These are phyloP conservation scores for Adelognathus sp. DNA, from an alignment of 2,888 invertebrate species.

Conservation along the genomic window DNA sequence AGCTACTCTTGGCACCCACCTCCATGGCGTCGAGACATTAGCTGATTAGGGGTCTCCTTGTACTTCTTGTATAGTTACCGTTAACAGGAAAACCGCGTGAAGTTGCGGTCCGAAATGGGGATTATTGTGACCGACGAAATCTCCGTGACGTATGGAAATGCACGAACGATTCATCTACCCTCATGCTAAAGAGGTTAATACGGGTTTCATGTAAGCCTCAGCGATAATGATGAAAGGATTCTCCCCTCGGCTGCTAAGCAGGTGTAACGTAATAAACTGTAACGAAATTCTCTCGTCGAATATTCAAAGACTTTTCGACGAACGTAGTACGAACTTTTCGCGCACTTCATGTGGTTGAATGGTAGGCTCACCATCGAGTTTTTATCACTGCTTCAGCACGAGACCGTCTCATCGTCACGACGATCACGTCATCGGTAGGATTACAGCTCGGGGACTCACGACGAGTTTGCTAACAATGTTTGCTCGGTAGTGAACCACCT, in stretches of 20 bases:
- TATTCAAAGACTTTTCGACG: neutral
- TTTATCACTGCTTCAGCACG: neutral
- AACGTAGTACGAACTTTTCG: neutral
- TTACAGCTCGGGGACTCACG: slow-evolving; percentile 48
- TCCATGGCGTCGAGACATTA: slow-evolving; percentile 51
- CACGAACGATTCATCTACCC: neutral
- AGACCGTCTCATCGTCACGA: neutral
- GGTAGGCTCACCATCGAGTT: neutral
- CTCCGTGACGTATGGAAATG: neutral
- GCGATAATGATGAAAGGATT: slow-evolving; percentile 3
- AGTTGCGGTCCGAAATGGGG: neutral
- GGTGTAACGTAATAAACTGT: neutral
- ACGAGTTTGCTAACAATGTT: slow-evolving; percentile 63
- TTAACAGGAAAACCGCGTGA: neutral
- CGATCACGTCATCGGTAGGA: slow-evolving; percentile 21
- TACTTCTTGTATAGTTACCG: neutral
- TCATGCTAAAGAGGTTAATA: no score
- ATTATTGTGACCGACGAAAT: slow-evolving; percentile 5
- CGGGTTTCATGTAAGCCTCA: neutral
- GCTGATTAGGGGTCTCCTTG: slow-evolving; percentile 56
- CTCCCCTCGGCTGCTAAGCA: neutral
- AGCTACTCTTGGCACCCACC: neutral
- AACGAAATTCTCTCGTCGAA: neutral
- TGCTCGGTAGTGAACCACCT: slow-evolving; percentile 54
- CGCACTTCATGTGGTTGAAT: neutral